Base-by-base conservation (phyloP, 2,113 vertebrate species). In the Climacteris rufus region DNA sequence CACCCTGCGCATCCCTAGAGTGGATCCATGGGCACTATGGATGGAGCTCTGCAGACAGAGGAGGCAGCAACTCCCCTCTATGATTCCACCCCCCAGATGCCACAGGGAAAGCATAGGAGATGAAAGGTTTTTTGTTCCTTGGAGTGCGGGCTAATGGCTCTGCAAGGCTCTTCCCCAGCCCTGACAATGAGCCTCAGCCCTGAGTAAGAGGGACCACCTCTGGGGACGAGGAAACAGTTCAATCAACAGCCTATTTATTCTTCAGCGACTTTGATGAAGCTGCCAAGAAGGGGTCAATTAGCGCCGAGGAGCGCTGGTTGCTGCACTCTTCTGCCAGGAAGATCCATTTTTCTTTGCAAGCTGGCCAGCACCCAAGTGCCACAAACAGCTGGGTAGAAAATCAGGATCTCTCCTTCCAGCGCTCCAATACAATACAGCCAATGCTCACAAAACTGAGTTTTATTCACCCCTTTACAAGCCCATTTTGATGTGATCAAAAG, bases 281-380 rank as follows among this genome's bases (percentile, higher is more conserved):
- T 94, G 96, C 96, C 94, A 96, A 95, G 83, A 92, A 81, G 19
- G 70, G 87, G 84, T 96, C 94, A 92, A 95, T 95, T 93, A 92
- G 65, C 6, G 1, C 40, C 1, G 19, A 94, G 83, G 77, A 93
- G 90, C 10, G 27, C 80, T 53, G 85, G n/a, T 60, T 75, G 71
- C 79, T 5, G n/a, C 6, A 9, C 74, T 93, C 83, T 72, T 84
- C 81, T 91, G 93, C 85, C 92, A 94, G 83, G 64, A 93, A 60
- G 44, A 95, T 30, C 68, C 68, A 78, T 94, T 88, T 89, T 93
- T 83, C 85, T 94, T 90, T 12, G 61, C 69, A 57, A 17, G 37
- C 53, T 95, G 93, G 92, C 86, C 93, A 89, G 86, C 52, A 37
- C 72, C 80, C 95, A 90, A 92, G 57, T 49, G 77, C 86, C 88